Conservation (phyloP, 2,797 vertebrate species). For the Paramormyrops hopkinsi region DNA sequence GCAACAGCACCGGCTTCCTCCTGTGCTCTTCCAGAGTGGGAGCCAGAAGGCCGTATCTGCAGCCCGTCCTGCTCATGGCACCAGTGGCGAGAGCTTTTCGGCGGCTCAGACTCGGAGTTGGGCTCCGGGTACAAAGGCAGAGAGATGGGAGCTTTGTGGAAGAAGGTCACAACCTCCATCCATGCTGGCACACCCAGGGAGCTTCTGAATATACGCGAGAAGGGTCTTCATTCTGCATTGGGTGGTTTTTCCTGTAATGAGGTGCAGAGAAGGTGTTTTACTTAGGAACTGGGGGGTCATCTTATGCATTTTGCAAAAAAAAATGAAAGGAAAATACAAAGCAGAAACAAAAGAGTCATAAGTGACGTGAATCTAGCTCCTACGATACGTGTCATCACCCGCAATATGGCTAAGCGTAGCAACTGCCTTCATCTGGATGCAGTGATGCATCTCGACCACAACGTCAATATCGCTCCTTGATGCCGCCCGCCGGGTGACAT, state of each 20-base stretch:
- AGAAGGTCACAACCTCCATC: constrained; percentile 25
- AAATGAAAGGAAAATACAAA: not conserved
- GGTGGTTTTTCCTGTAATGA: constrained; percentile 7
- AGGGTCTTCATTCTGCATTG: not conserved
- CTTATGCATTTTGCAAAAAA: not conserved
- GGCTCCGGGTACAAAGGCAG: constrained; percentile 22
- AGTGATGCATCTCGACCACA: not conserved
- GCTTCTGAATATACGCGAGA: not conserved
- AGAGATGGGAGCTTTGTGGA: not conserved
- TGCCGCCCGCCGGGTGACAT: not conserved
- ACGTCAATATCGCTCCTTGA: not conserved
- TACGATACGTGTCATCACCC: not conserved
- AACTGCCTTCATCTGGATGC: not conserved
- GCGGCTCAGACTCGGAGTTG: constrained; percentile 33
- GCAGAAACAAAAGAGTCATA: not conserved
- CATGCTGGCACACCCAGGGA: constrained; percentile 38
- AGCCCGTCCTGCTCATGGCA: constrained; percentile 56
- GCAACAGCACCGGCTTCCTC: constrained; percentile 34
- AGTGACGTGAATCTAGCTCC: not conserved
- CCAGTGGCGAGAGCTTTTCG: constrained; percentile 7
- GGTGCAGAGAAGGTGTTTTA: not conserved
- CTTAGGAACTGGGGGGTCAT: not conserved
- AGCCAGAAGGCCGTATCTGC: constrained; percentile 47
- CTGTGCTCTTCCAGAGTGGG: constrained; percentile 31
- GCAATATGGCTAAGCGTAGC: not conserved